Base-by-base conservation (phyloP, 2,888 invertebrate genomes). In the Chalcosyrphus nemorum region DNA sequence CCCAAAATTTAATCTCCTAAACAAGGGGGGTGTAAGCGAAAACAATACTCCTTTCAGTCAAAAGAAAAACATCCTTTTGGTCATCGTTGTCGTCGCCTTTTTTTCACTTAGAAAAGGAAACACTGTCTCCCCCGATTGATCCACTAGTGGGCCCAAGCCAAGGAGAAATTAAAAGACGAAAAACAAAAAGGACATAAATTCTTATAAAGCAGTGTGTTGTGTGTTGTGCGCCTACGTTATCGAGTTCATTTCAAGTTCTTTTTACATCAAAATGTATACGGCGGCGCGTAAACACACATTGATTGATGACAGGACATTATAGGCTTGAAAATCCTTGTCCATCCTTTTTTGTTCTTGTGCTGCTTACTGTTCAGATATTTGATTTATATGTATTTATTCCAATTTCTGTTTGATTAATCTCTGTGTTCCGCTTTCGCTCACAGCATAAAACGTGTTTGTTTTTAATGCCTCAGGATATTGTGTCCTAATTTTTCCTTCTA, bases 381-480 rank as follows among this genome's bases (percentile, higher is more conserved):
- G 71, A 71, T 71, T 27, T 70, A 41, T 71, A 59, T 72, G 52
- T 43, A 61, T 72, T 63, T 63, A 74, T 57, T 66, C 54, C 35
- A 75, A 57, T 75, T 75, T 66, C 57, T 65, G 75, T 57, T 57
- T 66, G 65, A 66, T 75, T 75, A 75, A 75, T 75, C 29, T 57
- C 11, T 29, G 19, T 57, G 56, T 50, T 50, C 47, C 35, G 65
- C 38, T 57, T 66, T 45, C 13, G 65, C 57, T 75, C 11, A 38
- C 56, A 47, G 75, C 47, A 7, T 15, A 11, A 38, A 56, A 75
- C 66, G 57, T 75, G 65, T 66, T 65, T 56, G 56, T 38, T 65
- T 75, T 47, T 38, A 38, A 47, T 35, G 65, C 56, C 57, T 11
- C 57, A 19, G 56, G 65, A 75, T 56, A 65, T 50, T 56, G 47